Evolutionary conservation across 2,113 vertebrate genomes (phyloP), one percentile per base, ranked within the genome.

Genomic region (Dromas ardeola): DNA sequence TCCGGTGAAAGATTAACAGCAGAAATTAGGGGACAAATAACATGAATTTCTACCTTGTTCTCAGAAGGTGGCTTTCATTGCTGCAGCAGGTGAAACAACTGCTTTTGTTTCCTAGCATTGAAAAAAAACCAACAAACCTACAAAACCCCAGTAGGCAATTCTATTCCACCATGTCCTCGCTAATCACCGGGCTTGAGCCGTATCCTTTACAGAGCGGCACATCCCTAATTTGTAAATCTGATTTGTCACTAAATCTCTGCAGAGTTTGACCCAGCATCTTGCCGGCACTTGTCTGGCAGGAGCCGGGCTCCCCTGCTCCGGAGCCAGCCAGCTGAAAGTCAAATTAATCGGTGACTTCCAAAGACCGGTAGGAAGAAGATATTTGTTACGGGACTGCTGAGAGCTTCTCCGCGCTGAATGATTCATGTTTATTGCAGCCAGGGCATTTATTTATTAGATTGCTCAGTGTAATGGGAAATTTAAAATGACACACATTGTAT

Each of bases 361-460:
- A 91, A 96, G 89, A 74, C 74, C 90, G 86, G 94, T 89, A 96
- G 81, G 94, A 94, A 71, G 92, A 88, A 93, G 78, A 52, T 90
- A 89, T 90, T 89, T 90, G 96, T 88, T 94, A 80, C 74, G 65
- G 89, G 87, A 74, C 89, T 94, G 94, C 93, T 58, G 93, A 91
- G 96, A 97, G 94, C 94, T 92, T 52, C 92, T 90, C 82, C 10
- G 36, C 89, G 66, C 91, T 88, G 96, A 92, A 89, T 97, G 97
- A 97, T 97, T 97, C 95, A 96, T 95, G 93, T 94, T 97, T 93
- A 97, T 97, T 96, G 97, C 94, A 95, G 95, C 18, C 29, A 0
- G 84, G 92, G 97, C 95, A 88, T 97, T 97, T 97, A 97, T 97
- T 97, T 97, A 97, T 97, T 97, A 90, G 94, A 97, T 96, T 93